Evolutionary conservation across 1,140 invertebrate genomes (phyloP).

Genomic region (Camponotus vicinus): DNA sequence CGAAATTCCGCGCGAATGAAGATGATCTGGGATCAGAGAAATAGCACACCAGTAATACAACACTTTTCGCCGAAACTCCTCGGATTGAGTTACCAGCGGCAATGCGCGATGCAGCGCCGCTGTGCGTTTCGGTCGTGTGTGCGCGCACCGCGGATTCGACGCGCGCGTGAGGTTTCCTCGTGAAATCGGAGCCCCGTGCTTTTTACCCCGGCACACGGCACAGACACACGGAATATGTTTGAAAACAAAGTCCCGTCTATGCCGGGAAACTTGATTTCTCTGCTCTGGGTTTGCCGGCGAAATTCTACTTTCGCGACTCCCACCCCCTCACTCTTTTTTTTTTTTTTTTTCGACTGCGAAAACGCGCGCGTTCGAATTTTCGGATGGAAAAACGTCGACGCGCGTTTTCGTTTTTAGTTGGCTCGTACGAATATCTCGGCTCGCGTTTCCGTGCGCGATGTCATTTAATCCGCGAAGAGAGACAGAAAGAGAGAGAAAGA

Average conservation of each 20-base stretch:
- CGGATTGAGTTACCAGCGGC: conserved; percentile 69
- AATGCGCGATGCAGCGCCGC: conserved; percentile 24
- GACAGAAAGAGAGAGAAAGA: neutral
- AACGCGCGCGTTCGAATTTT: conserved; percentile 40
- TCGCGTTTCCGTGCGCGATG: conserved; percentile 12
- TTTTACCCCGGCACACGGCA: conserved; percentile 45
- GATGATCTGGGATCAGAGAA: conserved; percentile 65
- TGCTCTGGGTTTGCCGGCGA: conserved; percentile 38
- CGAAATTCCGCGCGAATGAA: conserved; percentile 60
- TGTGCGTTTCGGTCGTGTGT: conserved; percentile 37
- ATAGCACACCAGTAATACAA: conserved; percentile 64
- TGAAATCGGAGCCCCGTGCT: conserved; percentile 70
- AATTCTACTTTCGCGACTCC: conserved; percentile 55
- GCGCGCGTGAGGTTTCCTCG: conserved; percentile 58
- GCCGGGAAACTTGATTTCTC: conserved; percentile 60
- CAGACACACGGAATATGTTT: conserved; percentile 59
- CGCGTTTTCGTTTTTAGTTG: conserved; percentile 30
- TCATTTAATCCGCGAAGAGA: conserved; percentile 34
- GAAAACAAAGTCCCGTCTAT: conserved; percentile 65
- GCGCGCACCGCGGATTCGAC: neutral
- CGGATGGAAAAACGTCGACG: conserved; percentile 23
- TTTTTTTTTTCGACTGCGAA: neutral
- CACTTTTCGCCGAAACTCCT: conserved; percentile 67
- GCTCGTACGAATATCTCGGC: conserved; percentile 25
- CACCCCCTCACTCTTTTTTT: neutral